These are phyloP conservation scores for Eurypyga helias DNA, from an alignment of 2,113 vertebrate genomes.

Conservation along the genomic window DNA sequence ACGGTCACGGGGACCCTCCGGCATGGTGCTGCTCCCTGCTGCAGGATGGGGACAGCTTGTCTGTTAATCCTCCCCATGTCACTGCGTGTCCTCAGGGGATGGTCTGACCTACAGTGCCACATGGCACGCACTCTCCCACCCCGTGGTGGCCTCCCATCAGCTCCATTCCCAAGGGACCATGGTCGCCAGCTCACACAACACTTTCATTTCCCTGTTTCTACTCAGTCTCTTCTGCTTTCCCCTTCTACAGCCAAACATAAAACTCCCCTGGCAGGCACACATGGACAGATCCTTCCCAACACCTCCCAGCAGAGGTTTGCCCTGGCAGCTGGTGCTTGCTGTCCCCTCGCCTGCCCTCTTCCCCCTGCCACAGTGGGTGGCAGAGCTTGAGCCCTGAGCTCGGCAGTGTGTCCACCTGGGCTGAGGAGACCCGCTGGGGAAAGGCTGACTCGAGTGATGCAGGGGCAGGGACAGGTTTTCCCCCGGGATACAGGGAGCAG, in stretches of 20 bases:
- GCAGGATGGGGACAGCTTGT: background rate
- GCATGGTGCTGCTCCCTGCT: background rate
- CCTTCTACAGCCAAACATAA: background rate
- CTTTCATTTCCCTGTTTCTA: background rate
- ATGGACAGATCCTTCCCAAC: rapidly evolving
- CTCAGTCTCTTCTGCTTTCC: background rate
- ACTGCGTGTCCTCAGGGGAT: background rate
- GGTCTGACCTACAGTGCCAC: background rate
- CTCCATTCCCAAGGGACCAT: background rate
- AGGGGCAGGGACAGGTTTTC: background rate
- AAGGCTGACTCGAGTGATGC: background rate
- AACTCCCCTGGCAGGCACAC: rapidly evolving
- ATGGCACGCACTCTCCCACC: background rate
- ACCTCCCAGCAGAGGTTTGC: background rate
- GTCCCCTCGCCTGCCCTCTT: background rate
- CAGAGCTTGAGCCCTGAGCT: background rate
- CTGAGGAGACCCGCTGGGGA: background rate
- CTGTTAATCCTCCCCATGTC: background rate
- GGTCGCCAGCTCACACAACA: background rate
- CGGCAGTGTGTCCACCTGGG: rapidly evolving
- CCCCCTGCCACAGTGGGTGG: rapidly evolving
- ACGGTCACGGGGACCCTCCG: rapidly evolving
- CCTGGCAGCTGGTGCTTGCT: background rate
- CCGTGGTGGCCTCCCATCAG: background rate
- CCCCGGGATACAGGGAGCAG: background rate